These are phyloP conservation scores for Albula glossodonta DNA, from an alignment of 2,113 vertebrate genomes.

Conservation along the genomic window DNA sequence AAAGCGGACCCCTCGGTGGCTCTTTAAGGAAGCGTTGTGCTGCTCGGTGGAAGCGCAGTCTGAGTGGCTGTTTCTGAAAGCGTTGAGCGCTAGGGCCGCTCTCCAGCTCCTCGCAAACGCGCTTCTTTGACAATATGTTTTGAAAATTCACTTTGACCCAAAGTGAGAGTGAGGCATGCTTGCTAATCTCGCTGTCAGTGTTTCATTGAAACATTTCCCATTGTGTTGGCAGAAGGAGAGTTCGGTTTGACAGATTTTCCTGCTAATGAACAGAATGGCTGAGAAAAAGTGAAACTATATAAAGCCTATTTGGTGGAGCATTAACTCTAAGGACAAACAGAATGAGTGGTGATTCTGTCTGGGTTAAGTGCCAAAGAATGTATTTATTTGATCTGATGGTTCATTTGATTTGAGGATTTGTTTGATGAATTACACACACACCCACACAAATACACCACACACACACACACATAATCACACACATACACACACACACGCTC, in stretches of 20 bases:
- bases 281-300: background rate
- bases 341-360: background rate
- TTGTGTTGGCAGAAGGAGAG: background rate
- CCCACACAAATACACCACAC: too few species aligned
- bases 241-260: background rate
- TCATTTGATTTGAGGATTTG: too few species aligned
- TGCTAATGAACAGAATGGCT: background rate
- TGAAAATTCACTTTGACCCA: background rate
- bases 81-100: background rate
- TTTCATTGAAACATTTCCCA: background rate
- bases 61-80: background rate
- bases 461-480: too few species aligned
- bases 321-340: background rate
- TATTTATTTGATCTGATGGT: too few species aligned
- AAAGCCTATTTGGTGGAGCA: background rate
- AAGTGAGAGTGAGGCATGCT: background rate
- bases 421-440: too few species aligned
- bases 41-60: background rate
- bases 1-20: background rate
- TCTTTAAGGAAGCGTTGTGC: background rate
- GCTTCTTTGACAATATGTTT: background rate
- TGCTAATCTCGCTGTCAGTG: background rate
- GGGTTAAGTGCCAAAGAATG: background rate
- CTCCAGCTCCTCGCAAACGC: background rate
- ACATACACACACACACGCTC: too few species aligned